These are phyloP conservation scores for Ophraella communa DNA, from an alignment of 2,888 invertebrate genomes.

Conservation along the genomic window DNA sequence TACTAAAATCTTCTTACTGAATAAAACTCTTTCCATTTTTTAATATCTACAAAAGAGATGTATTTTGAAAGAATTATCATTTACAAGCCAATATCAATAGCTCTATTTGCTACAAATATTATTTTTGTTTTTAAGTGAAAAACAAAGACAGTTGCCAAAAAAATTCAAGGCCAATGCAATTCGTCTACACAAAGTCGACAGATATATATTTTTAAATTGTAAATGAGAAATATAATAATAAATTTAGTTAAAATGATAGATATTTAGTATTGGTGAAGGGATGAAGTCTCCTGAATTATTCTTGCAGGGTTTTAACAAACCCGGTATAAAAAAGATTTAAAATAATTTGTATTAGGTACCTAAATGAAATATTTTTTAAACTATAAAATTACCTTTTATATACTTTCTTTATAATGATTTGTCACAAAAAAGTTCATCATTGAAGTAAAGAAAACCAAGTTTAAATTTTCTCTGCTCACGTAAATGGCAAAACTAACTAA, in stretches of 20 bases:
- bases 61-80: no score
- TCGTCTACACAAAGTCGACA: background rate
- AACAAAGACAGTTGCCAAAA: conserved; percentile 1
- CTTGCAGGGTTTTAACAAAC: no score
- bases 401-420: conserved; percentile 37
- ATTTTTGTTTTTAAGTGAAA: conserved; percentile 17
- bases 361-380: background rate
- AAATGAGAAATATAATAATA: background rate
- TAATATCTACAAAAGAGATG: no score
- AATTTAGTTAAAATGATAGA: no score
- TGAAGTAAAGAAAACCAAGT: conserved; percentile 24
- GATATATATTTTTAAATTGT: background rate
- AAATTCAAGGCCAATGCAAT: conserved; percentile 15
- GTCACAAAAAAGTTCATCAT: conserved; percentile 38
- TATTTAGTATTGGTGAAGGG: no score
- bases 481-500: conserved; percentile 38
- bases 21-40: no score
- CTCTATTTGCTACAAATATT: background rate
- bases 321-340: no score
- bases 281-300: no score
- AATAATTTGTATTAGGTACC: background rate
- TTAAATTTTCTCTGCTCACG: conserved; percentile 35
- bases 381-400: conserved; percentile 29
- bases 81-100: background rate
- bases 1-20: no score